Conservation (phyloP, 2,888 invertebrate species). For the Onchidella celtica region DNA sequence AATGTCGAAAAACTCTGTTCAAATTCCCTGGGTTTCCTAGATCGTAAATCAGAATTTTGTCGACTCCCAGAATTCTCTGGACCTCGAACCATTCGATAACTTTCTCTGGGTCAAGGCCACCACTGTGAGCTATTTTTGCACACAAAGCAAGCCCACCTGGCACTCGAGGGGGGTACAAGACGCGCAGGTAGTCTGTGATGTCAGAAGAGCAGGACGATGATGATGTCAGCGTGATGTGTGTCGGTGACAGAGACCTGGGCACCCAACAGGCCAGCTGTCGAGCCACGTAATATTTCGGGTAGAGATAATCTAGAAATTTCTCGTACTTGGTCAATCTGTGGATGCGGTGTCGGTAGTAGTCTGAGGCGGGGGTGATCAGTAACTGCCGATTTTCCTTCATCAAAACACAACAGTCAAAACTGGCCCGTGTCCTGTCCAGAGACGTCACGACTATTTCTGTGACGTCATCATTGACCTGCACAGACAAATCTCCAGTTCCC, state of each 20-base stretch:
- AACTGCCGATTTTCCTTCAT: neutral
- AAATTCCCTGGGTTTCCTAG: constrained; percentile 24
- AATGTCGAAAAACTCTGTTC: constrained; percentile 39
- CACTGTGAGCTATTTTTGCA: constrained; percentile 38
- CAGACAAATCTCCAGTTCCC: neutral
- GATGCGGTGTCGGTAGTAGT: neutral
- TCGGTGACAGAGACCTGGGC: neutral
- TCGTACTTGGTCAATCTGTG: neutral
- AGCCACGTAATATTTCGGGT: neutral
- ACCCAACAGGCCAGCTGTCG: constrained; percentile 15
- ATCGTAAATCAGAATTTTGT: constrained; percentile 38
- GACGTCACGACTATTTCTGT: constrained; percentile 7
- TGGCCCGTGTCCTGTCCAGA: neutral
- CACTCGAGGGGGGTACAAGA: neutral
- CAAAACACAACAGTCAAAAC: neutral
- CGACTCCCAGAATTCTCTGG: constrained; percentile 37
- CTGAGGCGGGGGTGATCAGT: neutral
- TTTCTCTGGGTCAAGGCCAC: constrained; percentile 10
- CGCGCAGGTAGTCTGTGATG: constrained; percentile 15
- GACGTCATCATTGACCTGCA: neutral
- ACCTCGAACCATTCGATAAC: constrained; percentile 44
- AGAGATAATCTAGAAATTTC: neutral
- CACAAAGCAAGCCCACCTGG: constrained; percentile 31
- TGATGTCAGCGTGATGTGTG: constrained; percentile 11
- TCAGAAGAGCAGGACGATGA: neutral